These are phyloP conservation scores for Seira musarum DNA, from an alignment of 2,888 invertebrate species.

Conservation along the genomic window DNA sequence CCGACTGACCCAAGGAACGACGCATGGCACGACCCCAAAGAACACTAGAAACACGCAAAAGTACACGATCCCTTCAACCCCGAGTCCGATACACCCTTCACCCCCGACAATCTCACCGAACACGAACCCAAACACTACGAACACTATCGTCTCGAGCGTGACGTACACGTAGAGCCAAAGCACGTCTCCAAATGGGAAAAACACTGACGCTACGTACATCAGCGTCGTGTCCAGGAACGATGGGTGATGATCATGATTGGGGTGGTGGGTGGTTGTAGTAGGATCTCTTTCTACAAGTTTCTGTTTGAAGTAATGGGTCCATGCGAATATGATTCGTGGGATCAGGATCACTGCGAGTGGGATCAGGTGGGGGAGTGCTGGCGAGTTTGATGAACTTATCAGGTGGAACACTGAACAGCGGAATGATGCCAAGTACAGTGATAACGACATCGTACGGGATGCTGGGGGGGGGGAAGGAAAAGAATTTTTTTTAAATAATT, in stretches of 20 bases:
- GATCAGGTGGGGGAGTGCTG: constrained; percentile 43
- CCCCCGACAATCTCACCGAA: constrained; percentile 2
- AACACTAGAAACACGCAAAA: not conserved
- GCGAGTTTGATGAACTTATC: not conserved
- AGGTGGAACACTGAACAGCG: constrained; percentile 49
- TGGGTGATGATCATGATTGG: constrained; percentile 5
- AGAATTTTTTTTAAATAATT: too few relatives aligned
- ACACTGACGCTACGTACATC: constrained; percentile 64
- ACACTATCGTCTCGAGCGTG: constrained; percentile 59
- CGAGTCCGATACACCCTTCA: not conserved
- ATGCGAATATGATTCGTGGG: constrained; percentile 60
- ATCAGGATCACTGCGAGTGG: constrained; percentile 47
- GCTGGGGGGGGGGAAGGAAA: too few relatives aligned
- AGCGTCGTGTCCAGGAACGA: constrained; percentile 44
- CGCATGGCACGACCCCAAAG: constrained; percentile 14
- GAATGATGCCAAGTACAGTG: constrained; percentile 51
- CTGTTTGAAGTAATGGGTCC: constrained; percentile 52
- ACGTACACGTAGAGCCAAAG: constrained; percentile 66
- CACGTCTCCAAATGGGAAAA: constrained; percentile 65
- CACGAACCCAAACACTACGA: constrained; percentile 55
- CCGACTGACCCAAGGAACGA: constrained; percentile 2
- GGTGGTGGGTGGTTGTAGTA: not conserved
- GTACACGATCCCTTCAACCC: not conserved
- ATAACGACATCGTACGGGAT: constrained; percentile 63
- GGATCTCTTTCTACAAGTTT: not conserved